Evolutionary conservation across 2,888 invertebrate species (phyloP).

Genomic region (Adineta ricciae): DNA sequence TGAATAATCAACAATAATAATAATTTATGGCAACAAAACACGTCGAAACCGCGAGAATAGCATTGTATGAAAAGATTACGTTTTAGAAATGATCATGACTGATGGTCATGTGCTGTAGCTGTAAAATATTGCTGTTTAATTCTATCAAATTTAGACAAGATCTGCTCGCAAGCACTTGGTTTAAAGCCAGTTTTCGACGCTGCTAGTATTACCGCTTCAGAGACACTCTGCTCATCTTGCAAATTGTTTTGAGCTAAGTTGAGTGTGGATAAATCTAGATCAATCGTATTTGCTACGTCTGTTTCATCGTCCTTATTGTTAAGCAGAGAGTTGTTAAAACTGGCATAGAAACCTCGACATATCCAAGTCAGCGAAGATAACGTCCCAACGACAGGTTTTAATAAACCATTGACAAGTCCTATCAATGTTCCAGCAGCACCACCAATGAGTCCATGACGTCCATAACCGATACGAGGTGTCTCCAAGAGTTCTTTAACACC

Average conservation of each 20-base stretch:
- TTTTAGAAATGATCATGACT: too few species aligned
- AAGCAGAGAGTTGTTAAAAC: too few species aligned
- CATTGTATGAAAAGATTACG: too few species aligned
- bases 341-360: not conserved
- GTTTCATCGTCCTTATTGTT: not conserved
- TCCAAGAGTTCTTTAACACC: not conserved
- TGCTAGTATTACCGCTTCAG: not conserved
- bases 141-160: not conserved
- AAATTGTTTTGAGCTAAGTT: too few species aligned
- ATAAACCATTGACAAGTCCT: not conserved
- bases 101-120: too few species aligned
- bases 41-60: too few species aligned
- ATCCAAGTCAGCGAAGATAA: not conserved
- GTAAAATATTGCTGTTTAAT: too few species aligned
- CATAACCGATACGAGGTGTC: not conserved
- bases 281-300: too few species aligned
- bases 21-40: too few species aligned
- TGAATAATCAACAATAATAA: too few species aligned
- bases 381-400: not conserved
- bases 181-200: not conserved
- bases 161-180: not conserved
- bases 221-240: too few species aligned
- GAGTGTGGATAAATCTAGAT: too few species aligned
- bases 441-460: not conserved
- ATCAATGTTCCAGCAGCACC: not conserved